Evolutionary conservation across 1,140 invertebrate species (phyloP), one percentile per base, ranked within the genome.

Genomic region (Oncopeltus fasciatus): DNA sequence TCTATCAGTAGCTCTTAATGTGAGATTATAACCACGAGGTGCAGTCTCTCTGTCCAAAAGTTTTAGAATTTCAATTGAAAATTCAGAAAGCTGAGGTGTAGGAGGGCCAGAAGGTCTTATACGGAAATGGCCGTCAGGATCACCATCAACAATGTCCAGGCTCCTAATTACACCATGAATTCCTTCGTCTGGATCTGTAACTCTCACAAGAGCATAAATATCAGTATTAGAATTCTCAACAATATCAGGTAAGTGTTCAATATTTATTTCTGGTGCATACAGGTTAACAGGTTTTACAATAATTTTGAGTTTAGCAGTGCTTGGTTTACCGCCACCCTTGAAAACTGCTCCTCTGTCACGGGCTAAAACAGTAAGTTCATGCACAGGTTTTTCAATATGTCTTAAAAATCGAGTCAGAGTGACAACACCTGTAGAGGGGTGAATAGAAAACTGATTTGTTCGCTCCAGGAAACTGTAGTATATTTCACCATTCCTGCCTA

Each of bases 401-500:
- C 76, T 79, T 29, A 95, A 76, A 18, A 84, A 83, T 68, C 88
- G 81, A 1, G 90, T 90, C 8, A 95, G 77, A 2, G 88, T 87
- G 43, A 97, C 82, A 11, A 92, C 82, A 2, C 94, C 95, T 14
- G 84, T 90, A 28, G 92, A 90, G 12, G 93, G 92, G 76, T 98
- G 90, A 61, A 96, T 84, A 5, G 90, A 87, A 73, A 96, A 96
- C 64, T 86, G 82, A 66, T 90, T 83, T 5, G 85, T 91, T 9
- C 83, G 89, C 63, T 92, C 81, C n/a, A 81, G 76, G 67, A 97
- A 87, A 73, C 88, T 95, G 73, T 96, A 98, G 74, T 97, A 97
- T 67, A 97, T 92, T 76, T 97, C 91, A 1, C 92, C 91, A 72
- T 97, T 97, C 56, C 88, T 80, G 0, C 93, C 94, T 12, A 93